Conservation (phyloP, 2,113 vertebrate genomes). For the Loxodonta africana region DNA sequence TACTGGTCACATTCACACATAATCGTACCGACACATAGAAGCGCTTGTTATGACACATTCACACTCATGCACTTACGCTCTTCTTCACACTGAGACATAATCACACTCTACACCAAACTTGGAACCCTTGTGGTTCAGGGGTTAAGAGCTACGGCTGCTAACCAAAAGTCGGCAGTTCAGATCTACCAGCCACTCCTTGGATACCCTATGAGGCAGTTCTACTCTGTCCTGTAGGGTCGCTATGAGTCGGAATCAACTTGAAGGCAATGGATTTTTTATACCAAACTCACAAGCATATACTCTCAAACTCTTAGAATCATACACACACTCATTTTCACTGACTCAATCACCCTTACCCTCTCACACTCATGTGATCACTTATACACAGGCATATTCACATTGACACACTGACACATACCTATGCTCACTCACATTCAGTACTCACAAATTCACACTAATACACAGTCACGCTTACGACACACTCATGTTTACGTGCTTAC, state of each 20-base stretch:
- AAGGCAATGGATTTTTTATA: neutral
- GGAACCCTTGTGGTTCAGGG: too few species aligned
- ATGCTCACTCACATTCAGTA: neutral
- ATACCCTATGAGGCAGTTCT: too few species aligned
- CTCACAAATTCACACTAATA: neutral
- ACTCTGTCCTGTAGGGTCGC: too few species aligned
- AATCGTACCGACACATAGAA: neutral
- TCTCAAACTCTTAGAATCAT: neutral
- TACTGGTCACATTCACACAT: neutral
- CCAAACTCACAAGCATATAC: neutral
- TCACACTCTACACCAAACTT: neutral
- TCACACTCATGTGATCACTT: neutral
- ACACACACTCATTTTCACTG: neutral
- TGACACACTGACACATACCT: neutral
- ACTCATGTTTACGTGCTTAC: neutral
- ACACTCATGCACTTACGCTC: neutral
- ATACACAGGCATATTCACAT: neutral
- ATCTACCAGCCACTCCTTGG: too few species aligned
- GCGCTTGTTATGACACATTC: neutral
- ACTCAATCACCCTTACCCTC: neutral
- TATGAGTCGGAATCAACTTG: too few species aligned
- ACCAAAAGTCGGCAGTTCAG: too few species aligned
- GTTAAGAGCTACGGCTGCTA: too few species aligned
- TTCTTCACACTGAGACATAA: neutral
- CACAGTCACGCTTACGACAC: neutral